These are phyloP conservation scores for Cryptoblepharus egeriae DNA, from an alignment of 2,797 vertebrate genomes.

Conservation along the genomic window DNA sequence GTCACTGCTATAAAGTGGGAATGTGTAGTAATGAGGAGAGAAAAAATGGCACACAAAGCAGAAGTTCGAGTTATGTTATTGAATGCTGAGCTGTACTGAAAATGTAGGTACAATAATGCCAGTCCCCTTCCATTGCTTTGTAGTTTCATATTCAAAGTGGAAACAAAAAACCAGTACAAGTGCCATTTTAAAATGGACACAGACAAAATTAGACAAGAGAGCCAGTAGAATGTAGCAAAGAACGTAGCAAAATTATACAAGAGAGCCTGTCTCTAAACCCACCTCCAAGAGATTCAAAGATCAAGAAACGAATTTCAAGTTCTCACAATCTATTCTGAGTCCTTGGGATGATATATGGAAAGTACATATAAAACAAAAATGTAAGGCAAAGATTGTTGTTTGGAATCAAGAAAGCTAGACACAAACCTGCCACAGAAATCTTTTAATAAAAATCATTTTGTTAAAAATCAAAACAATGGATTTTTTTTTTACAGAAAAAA, in stretches of 20 bases:
- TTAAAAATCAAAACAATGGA: constrained; percentile 59
- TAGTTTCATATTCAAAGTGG: background rate
- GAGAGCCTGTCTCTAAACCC: too few species aligned
- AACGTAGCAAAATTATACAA: background rate
- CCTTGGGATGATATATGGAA: background rate
- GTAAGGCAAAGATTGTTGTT: background rate
- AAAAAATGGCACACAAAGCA: background rate
- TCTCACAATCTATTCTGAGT: fast-evolving
- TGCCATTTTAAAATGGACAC: background rate
- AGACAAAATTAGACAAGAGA: background rate
- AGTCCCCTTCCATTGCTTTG: background rate
- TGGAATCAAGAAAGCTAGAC: background rate
- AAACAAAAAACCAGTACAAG: background rate
- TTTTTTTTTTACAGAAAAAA: constrained; percentile 67
- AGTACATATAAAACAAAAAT: background rate
- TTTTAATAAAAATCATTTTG: constrained; percentile 65
- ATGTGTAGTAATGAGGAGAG: background rate
- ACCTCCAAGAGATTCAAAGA: background rate
- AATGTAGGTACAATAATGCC: background rate
- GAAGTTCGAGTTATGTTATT: background rate
- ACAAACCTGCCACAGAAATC: constrained; percentile 52
- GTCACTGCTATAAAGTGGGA: constrained; percentile 1
- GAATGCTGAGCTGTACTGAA: background rate
- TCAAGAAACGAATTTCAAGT: background rate
- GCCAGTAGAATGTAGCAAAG: too few species aligned